Percentiles rank a stretch among this genome's conserved stretches.
These are phyloP conservation scores for Drosophila arizonae DNA, from an alignment of 1,140 invertebrate species.

Conservation along the genomic window DNA sequence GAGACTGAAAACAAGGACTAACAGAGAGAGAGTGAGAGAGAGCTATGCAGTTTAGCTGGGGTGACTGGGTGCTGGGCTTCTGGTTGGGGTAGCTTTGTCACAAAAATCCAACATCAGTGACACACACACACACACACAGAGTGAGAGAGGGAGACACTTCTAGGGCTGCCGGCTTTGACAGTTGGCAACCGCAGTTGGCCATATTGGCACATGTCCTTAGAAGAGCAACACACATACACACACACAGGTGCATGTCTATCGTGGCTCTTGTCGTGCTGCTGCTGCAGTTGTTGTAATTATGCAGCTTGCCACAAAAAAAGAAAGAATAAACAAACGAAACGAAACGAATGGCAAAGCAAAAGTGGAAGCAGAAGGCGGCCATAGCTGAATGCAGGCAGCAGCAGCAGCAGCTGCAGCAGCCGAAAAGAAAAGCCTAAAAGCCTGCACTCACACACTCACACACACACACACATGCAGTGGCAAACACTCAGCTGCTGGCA, in stretches of 20 bases:
- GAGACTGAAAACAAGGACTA: not conserved
- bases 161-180: slow-evolving; percentile 35
- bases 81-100: slow-evolving; percentile 5
- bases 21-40: too few species aligned
- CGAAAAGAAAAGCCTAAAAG: slow-evolving; percentile 34
- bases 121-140: slow-evolving; percentile 46
- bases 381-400: not conserved
- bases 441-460: not conserved
- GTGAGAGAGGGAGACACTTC: slow-evolving; percentile 2
- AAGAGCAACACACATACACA: slow-evolving; percentile 5
- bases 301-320: slow-evolving; percentile 42
- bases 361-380: not conserved
- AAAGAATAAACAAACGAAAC: not conserved
- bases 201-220: slow-evolving; percentile 78
- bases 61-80: not conserved
- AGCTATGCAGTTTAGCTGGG: not conserved
- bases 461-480: slow-evolving; percentile 12
- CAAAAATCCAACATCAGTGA: slow-evolving; percentile 53
- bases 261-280: too few species aligned
- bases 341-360: not conserved
- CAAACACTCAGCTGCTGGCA: slow-evolving; percentile 59
- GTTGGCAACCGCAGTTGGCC: slow-evolving; percentile 65
- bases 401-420: slow-evolving; percentile 1
- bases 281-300: slow-evolving; percentile 68
- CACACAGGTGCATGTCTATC: not conserved